A percentile compares a stretch with the other conserved stretches of the same genome.
Evolutionary conservation across 2,888 invertebrate genomes (phyloP).

Genomic region (Anaspis maculata): DNA sequence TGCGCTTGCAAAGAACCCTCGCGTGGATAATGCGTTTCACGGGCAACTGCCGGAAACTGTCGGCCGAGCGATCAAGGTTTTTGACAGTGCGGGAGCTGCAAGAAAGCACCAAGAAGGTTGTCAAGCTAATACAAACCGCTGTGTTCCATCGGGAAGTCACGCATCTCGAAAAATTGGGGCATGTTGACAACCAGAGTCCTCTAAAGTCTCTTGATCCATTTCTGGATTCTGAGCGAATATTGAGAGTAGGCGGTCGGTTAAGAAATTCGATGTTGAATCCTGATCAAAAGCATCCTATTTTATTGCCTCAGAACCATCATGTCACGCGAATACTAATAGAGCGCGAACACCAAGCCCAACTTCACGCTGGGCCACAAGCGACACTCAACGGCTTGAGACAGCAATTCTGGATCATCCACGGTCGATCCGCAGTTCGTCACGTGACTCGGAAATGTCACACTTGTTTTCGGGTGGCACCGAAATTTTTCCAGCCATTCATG

Average conservation of each 20-base stretch:
- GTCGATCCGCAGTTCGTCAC: slow-evolving; percentile 3
- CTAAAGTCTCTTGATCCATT: not conserved
- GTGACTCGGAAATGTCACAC: slow-evolving; percentile 5
- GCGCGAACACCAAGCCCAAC: slow-evolving; percentile 2
- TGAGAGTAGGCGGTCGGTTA: slow-evolving; percentile 3
- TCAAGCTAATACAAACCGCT: not conserved
- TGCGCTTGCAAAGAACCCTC: no score
- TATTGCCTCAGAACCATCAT: not conserved
- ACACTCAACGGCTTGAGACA: slow-evolving; percentile 1
- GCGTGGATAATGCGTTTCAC: no score
- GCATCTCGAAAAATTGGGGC: not conserved
- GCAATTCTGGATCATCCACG: slow-evolving; percentile 5
- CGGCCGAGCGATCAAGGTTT: no score
- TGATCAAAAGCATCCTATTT: not conserved
- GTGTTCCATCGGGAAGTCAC: slow-evolving; percentile 1
- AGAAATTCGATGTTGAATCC: not conserved
- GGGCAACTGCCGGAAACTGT: no score
- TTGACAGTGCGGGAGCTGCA: no score
- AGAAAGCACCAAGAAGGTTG: no score
- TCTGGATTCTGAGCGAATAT: not conserved
- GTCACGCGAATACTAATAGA: slow-evolving; percentile 2
- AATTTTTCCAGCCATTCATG: slow-evolving; percentile 3
- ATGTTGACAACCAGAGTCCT: not conserved
- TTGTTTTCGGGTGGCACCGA: slow-evolving; percentile 7
- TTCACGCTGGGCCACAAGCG: slow-evolving; percentile 4